Evolutionary conservation across 2,797 vertebrate genomes (phyloP), one percentile per base, ranked within the genome.

Genomic region (Epinephelus awoara): DNA sequence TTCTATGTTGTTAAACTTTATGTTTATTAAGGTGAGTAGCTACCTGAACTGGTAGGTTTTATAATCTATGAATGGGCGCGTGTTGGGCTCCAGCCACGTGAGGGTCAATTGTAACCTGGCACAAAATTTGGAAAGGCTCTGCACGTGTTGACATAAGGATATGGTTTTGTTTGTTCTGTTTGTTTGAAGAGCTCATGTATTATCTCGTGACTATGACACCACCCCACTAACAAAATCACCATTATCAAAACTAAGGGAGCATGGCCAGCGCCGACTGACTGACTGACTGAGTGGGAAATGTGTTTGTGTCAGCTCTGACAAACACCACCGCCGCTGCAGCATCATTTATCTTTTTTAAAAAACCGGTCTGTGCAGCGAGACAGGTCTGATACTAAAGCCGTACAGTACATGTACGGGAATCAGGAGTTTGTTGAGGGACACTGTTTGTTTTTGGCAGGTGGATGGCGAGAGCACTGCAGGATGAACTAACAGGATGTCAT

Each of bases 371-470:
- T 68, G 65, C 66, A 77, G 77, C 67, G 58, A 34, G 57, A 76
- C 72, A 38, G 78, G 61, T 80, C 50, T 63, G 64, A 67, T 49
- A 63, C 67, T 75, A 72, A 86, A 79, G 34, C 82, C 68, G 38
- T 49, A 15, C 34, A 69, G 29, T 73, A 42, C 66, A 78, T 63
- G 77, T 85, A 72, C 23, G 66, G 81, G 82, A 77, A 75, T 61
- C 71, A 23, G 65, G 73, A 82, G 73, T 78, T 88, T 80, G 80
- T 65, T 82, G 77, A 89, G 79, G 78, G 86, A 86, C 80, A 59
- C 58, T 86, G 85, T 83, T 89, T 92, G 88, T 71, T 79, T 79
- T 65, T 56, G 62, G 87, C 85, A 91, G 86, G 83, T 80, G 88
- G 81, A 79, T 13, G 67, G 72, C 13, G 54, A 83, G 73, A 83